Percentiles rank a stretch among this genome's conserved stretches.
Conservation (phyloP, 2,113 vertebrate genomes). For the human region DNA sequence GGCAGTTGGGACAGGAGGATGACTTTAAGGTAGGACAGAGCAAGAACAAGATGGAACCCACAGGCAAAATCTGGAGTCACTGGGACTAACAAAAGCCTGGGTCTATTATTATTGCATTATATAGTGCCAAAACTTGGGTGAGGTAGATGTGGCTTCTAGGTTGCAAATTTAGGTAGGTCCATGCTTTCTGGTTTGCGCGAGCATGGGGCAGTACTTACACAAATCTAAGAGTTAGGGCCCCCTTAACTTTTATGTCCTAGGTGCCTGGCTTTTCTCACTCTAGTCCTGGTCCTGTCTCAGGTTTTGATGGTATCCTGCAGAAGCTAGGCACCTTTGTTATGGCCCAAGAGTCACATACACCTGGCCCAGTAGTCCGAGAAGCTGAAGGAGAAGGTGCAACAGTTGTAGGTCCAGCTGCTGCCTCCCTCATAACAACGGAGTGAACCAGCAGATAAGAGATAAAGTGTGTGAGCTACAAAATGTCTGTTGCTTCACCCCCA, state of each 20-base stretch:
- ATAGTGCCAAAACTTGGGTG: neutral
- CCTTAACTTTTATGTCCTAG: neutral
- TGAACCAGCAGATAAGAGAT: neutral
- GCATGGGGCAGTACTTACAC: neutral
- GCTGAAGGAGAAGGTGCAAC: neutral
- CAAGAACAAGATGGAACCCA: neutral
- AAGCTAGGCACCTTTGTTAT: neutral
- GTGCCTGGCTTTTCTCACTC: neutral
- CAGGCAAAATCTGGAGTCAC: neutral
- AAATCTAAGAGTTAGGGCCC: neutral
- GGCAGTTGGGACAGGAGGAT: neutral
- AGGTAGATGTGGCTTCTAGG: neutral
- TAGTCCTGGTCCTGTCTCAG: neutral
- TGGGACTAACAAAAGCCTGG: neutral
- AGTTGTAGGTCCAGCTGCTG: neutral
- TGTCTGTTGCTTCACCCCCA: neutral
- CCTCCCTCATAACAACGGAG: neutral
- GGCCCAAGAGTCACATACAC: neutral
- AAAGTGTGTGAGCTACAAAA: neutral
- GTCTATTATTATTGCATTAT: neutral
- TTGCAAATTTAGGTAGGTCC: neutral
- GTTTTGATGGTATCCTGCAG: neutral
- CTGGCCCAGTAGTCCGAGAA: neutral
- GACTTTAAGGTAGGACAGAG: neutral
- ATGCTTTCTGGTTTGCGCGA: neutral